A percentile compares a stretch with the other conserved stretches of the same genome.
phyloP scores from a whole-genome alignment of 2,888 invertebrate genomes.

The Nomada goodeniana region DNA sequence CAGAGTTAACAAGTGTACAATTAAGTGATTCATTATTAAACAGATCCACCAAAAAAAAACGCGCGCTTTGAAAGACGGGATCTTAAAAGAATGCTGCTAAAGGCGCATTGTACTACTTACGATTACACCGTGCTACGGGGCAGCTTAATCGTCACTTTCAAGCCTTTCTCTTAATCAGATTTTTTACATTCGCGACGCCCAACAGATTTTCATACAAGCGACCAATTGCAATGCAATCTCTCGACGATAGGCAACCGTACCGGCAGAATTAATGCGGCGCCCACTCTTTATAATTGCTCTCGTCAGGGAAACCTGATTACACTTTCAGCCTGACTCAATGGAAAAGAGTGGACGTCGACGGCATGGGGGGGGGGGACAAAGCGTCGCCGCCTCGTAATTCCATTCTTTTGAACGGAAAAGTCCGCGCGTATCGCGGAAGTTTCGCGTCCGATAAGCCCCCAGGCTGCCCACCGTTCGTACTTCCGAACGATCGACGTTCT shows the following conservation, averaged over 20 bases:
- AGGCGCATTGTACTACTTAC: too few relatives aligned
- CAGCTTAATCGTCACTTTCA: background rate
- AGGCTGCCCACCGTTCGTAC: conserved; percentile 46
- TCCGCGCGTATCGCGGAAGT: conserved; percentile 45
- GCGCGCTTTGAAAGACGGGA: too few relatives aligned
- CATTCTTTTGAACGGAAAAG: conserved; percentile 54
- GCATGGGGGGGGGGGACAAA: conserved; percentile 17
- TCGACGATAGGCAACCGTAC: conserved; percentile 24
- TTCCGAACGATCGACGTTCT: conserved; percentile 22
- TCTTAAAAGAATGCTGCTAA: too few relatives aligned
- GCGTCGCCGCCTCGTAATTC: conserved; percentile 48
- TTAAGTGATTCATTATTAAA: too few relatives aligned
- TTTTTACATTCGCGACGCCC: background rate
- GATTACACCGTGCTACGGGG: too few relatives aligned
- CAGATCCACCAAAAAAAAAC: too few relatives aligned
- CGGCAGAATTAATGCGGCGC: conserved; percentile 45
- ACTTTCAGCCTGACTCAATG: conserved; percentile 41
- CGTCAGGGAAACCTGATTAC: conserved; percentile 50
- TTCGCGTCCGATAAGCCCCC: conserved; percentile 21
- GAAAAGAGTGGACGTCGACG: background rate
- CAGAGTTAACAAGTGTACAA: too few relatives aligned
- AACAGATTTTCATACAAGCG: conserved; percentile 36
- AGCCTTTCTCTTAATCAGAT: background rate
- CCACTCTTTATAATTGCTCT: conserved; percentile 51
- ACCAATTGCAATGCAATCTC: conserved; percentile 55